These are phyloP conservation scores for Priapulus caudatus DNA, from an alignment of 2,888 invertebrate genomes.

Conservation along the genomic window DNA sequence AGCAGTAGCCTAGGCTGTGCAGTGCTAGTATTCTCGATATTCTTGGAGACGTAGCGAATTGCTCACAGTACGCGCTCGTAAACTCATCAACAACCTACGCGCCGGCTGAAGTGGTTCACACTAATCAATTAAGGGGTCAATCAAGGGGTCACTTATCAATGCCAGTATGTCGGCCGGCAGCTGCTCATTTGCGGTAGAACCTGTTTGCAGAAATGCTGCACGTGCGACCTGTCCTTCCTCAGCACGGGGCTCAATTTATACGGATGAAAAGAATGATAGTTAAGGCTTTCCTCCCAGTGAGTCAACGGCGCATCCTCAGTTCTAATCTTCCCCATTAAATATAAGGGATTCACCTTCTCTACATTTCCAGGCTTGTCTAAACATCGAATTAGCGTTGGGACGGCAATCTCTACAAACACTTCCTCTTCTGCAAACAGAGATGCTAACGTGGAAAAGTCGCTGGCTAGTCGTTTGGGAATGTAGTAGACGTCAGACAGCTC, in stretches of 20 bases:
- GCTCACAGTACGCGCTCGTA: no score
- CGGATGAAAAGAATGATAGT: slow-evolving; percentile 1
- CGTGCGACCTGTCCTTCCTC: background rate
- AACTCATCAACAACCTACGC: no score
- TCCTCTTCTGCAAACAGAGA: background rate
- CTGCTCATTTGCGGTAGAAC: background rate
- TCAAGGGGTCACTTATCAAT: no score
- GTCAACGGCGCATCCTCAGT: background rate
- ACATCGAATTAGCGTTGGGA: slow-evolving; percentile 1
- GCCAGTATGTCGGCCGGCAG: background rate
- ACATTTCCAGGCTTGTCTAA: background rate
- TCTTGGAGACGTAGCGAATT: no score
- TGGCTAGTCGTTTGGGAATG: background rate
- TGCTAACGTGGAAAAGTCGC: background rate
- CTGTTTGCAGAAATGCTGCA: background rate
- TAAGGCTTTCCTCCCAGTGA: background rate
- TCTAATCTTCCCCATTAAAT: background rate
- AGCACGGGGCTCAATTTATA: background rate
- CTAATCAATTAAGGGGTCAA: no score
- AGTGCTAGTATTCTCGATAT: no score
- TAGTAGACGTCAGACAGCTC: background rate
- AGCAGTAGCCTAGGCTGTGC: no score
- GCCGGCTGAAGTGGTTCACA: no score
- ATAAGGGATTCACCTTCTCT: background rate
- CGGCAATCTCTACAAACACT: background rate